Base-by-base conservation (phyloP, 64 coral and sea anemone species). In the Actinia tenebrosa region DNA sequence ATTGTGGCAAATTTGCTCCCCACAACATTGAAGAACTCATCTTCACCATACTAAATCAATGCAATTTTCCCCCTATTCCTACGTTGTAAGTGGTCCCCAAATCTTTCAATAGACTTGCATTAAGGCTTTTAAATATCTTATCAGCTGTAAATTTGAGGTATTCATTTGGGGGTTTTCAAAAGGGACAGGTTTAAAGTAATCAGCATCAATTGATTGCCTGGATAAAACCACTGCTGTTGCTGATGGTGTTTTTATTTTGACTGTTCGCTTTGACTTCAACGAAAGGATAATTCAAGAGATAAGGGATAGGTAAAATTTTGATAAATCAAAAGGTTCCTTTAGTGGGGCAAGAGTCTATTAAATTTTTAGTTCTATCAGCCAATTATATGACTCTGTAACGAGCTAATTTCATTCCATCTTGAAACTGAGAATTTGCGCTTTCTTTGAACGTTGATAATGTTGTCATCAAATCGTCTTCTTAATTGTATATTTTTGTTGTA, bases 381-480 rank as follows among this genome's bases (percentile, higher is more conserved):
- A 81, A 81, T 81, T 81, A 81, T 19, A 53, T 20, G 18, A 53
- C 43, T n/a, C n/a, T 53, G 9, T 81, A 81, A 81, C 53, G 79
- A 81, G 79, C 79, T 81, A 81, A 81, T 81, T 81, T 81, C 19
- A 53, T 45, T 53, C 45, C 44, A 81, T 44, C 79, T 81, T 81
- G 14, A 45, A 81, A 75, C 23, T 30, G 69, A 81, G 79, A 81
- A 81, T 14, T 81, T 18, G 79, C 79, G 79, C 79, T 81, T 81
- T 81, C 79, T 81, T 81, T 81, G 79, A 81, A 81, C 79, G 50
- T 20, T 81, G 79, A 81, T 81, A 81, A 45, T 19, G 79, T 81
- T 37, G 44, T 50, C 44, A 81, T 81, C 79, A 81, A 52, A 50
- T 81, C 79, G 6, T 45, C 42, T 53, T 50, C 50, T 81, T 50